Percentiles rank a stretch among this genome's conserved stretches.
Evolutionary conservation across 2,113 vertebrate species (phyloP).

Genomic region (Rhinoptilus africanus): DNA sequence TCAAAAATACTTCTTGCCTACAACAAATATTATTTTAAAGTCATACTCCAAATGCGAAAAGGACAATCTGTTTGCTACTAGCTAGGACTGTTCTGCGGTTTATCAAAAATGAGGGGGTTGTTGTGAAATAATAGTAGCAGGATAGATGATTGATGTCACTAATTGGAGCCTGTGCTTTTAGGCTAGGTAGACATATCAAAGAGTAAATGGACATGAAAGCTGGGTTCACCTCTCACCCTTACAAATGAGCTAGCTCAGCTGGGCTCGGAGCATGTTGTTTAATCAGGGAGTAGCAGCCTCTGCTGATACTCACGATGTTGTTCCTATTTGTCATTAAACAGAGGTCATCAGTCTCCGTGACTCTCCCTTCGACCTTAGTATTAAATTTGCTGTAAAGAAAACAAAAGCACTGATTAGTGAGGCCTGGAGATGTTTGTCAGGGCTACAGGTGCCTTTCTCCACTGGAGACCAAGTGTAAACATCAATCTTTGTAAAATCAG

Average conservation of each 20-base stretch:
- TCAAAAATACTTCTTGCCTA: background rate
- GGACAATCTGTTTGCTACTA: background rate
- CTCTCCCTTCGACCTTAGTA: background rate
- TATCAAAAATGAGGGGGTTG: background rate
- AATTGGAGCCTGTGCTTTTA: background rate
- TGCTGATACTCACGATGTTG: background rate
- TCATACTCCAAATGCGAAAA: background rate
- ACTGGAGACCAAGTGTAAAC: background rate
- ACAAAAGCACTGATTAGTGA: background rate
- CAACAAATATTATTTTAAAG: background rate
- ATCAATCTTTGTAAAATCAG: background rate
- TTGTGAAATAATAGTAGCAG: background rate
- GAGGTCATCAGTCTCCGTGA: background rate
- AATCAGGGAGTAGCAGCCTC: background rate
- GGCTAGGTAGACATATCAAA: background rate
- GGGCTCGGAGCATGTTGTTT: background rate
- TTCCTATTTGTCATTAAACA: background rate
- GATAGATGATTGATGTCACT: background rate
- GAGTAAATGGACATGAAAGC: background rate
- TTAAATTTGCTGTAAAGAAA: constrained; percentile 8
- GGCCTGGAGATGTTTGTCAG: background rate
- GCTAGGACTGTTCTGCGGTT: background rate
- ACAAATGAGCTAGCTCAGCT: background rate
- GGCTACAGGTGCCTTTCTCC: background rate
- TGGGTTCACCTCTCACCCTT: background rate